Base-by-base conservation (phyloP, 2,113 vertebrate species). In the Patagioenas fasciata region DNA sequence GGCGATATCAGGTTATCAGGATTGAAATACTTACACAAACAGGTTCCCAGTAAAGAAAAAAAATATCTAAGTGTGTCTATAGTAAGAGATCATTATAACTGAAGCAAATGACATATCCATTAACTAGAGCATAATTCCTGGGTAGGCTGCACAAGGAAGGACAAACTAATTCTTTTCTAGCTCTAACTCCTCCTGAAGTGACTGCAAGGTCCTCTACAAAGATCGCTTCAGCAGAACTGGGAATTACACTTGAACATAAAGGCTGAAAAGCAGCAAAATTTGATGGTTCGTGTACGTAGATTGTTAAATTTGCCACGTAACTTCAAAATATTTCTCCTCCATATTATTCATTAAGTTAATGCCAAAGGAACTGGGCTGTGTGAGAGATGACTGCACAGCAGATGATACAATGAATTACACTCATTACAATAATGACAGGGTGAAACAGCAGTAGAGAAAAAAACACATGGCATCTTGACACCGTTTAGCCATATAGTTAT, bases 271-370 rank as follows among this genome's bases (percentile, higher is more conserved):
- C n/a, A 74, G 24, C 6, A 54, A 75, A 47, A 29, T 66, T 38
- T 77, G 31, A 51, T 31, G 34, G 36, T 26, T 73, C 56, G 17
- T 4, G 16, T 50, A 58, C 8, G 70, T 1, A 67, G n/a, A 42
- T 42, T 24, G 32, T 70, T 71, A 75, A 80, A 66, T 24, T 34
- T 6, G 28, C 57, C 24, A 54, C 0, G 0, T 25, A 56, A 64
- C 58, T 95, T n/a, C 85, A 57, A 88, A 74, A 57, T 61, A 62
- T 32, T 44, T 84, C 47, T 74, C 32, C 51, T 81, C 25, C 5
- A 8, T 47, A 32, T 72, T 65, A 69, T 47, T 88, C 7, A 54
- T 47, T 62, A 60, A 51, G 28, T 65, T 66, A 88, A 78, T 36
- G n/a, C 5, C 32, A 57, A 34, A 61, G n/a, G 11, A 80, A 24